Evolutionary conservation across 2,888 invertebrate genomes (phyloP).

Genomic region (Alloscopus bannaensis): DNA sequence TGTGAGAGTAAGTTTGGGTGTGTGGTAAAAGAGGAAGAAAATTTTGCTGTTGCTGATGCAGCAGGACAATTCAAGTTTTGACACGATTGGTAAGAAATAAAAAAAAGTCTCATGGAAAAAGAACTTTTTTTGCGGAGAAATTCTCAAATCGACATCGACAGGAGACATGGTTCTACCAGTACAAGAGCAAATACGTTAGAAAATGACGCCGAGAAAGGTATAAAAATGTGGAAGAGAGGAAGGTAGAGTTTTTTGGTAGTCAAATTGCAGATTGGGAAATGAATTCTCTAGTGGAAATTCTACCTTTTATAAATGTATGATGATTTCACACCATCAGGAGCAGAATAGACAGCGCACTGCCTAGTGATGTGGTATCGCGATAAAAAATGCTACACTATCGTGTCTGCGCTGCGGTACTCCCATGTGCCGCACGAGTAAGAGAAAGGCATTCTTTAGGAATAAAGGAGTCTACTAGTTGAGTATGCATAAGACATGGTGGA

Average conservation of each 20-base stretch:
- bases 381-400: too few relatives aligned
- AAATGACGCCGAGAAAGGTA: too few relatives aligned
- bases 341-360: not conserved
- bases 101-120: conserved; percentile 33
- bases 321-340: conserved; percentile 31
- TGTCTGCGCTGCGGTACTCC: too few relatives aligned
- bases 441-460: too few relatives aligned
- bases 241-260: conserved; percentile 38
- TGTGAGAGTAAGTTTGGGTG: not conserved
- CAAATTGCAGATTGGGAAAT: conserved; percentile 52
- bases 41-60: conserved; percentile 27
- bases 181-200: conserved; percentile 21
- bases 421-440: too few relatives aligned
- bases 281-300: conserved; percentile 42
- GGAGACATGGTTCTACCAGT: not conserved
- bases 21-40: conserved; percentile 6
- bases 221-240: too few relatives aligned
- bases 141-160: too few relatives aligned
- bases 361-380: too few relatives aligned
- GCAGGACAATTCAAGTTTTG: conserved; percentile 45
- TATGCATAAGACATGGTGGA: too few relatives aligned
- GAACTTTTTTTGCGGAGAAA: not conserved
- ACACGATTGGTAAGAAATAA: conserved; percentile 43
- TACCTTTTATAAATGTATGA: conserved; percentile 33
- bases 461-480: too few relatives aligned